Conservation (phyloP, 2,797 vertebrate species). For the Dryobates pubescens region DNA sequence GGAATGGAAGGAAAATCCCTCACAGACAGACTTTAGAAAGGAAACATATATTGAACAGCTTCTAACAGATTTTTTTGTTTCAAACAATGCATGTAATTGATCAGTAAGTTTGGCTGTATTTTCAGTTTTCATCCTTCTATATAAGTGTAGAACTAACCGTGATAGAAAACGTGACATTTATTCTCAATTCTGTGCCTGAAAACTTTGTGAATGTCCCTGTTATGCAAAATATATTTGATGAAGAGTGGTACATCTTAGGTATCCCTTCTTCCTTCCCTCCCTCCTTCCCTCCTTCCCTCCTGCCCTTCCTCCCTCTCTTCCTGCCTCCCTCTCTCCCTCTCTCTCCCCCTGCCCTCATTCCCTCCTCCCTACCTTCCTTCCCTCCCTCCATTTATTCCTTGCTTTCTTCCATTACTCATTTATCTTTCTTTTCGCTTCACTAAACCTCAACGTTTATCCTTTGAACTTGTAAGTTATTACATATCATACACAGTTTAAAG, state of each 20-base stretch:
- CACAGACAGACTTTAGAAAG: neutral
- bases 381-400: no score
- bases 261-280: accelerated
- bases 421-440: neutral
- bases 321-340: neutral
- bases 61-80: neutral
- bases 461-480: neutral
- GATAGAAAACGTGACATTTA: neutral
- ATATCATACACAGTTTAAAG: neutral
- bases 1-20: neutral
- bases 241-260: neutral
- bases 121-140: neutral
- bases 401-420: neutral
- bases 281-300: neutral
- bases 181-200: neutral
- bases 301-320: neutral
- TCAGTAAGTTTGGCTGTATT: neutral
- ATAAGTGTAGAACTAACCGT: neutral
- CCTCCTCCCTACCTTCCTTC: accelerated
- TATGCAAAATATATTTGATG: neutral
- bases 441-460: neutral
- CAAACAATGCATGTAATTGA: neutral
- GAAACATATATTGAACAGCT: neutral
- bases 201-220: neutral
- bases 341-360: no score